A percentile compares a stretch with the other conserved stretches of the same genome.
Evolutionary conservation across 2,113 vertebrate species (phyloP).

Genomic region (Vimba vimba): DNA sequence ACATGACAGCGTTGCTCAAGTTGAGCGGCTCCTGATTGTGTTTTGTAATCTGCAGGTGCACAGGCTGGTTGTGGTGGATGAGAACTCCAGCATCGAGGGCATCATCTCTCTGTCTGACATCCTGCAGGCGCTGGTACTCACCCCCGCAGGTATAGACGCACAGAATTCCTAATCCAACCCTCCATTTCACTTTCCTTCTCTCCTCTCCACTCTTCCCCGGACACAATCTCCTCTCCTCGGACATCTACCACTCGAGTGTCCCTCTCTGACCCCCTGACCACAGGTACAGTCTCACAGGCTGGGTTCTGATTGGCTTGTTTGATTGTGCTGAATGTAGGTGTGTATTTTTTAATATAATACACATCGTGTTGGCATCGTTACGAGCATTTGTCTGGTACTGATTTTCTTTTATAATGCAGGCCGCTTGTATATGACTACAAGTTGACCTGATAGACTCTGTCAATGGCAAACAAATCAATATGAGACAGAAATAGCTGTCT

Average conservation of each 20-base stretch:
- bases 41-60: slow-evolving; percentile 82
- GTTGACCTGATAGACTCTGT: slow-evolving; percentile 7
- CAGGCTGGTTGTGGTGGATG: slow-evolving; percentile 94
- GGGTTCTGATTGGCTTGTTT: not conserved
- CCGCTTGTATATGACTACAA: not conserved
- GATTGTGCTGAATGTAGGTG: slow-evolving; percentile 1
- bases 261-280: slow-evolving; percentile 55
- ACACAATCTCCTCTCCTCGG: slow-evolving; percentile 46
- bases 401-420: not conserved
- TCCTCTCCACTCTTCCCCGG: slow-evolving; percentile 41
- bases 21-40: not conserved
- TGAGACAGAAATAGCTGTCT: slow-evolving; percentile 17
- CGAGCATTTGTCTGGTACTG: not conserved
- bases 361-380: not conserved
- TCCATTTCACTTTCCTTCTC: slow-evolving; percentile 29
- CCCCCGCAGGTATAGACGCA: slow-evolving; percentile 89
- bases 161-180: slow-evolving; percentile 62
- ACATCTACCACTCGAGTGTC: slow-evolving; percentile 61
- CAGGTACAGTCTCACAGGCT: slow-evolving; percentile 60
- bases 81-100: slow-evolving; percentile 91
- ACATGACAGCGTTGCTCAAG: not conserved
- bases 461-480: not conserved
- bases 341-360: not conserved
- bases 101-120: slow-evolving; percentile 98
- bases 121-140: slow-evolving; percentile 94